phyloP scores from a whole-genome alignment of 2,113 vertebrate species.

The Muntiacus reevesi region DNA sequence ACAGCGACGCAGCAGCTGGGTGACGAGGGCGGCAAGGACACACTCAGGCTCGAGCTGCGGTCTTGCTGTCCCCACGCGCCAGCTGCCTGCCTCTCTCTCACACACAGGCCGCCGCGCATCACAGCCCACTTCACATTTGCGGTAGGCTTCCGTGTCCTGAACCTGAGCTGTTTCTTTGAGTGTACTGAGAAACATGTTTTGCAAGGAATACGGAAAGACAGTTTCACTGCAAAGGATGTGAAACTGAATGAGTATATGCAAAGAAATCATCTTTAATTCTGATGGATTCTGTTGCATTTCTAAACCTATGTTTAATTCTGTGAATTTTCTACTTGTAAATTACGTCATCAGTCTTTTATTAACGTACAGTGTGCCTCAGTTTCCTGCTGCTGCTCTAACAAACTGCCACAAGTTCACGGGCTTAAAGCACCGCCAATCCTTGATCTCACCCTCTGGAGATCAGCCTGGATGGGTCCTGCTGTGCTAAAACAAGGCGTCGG shows the following conservation, averaged over 20 bases:
- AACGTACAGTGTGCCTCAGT: neutral
- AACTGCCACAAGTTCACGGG: neutral
- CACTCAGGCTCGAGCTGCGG: neutral
- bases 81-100: neutral
- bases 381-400: neutral
- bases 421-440: neutral
- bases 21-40: rapidly evolving
- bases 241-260: neutral
- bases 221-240: neutral
- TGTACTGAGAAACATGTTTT: neutral
- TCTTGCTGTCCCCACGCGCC: too few relatives aligned
- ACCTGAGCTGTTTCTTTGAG: neutral
- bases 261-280: neutral
- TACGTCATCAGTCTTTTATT: neutral
- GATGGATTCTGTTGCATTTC: neutral
- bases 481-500: neutral
- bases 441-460: neutral
- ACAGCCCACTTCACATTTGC: neutral
- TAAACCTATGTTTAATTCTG: neutral
- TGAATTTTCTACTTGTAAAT: neutral
- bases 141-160: neutral
- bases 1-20: neutral
- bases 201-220: neutral
- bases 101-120: rapidly evolving
- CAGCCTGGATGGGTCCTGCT: neutral